Evolutionary conservation across 2,888 invertebrate species (phyloP), one percentile per base, ranked within the genome.

Genomic region (Ctenicera cuprea): DNA sequence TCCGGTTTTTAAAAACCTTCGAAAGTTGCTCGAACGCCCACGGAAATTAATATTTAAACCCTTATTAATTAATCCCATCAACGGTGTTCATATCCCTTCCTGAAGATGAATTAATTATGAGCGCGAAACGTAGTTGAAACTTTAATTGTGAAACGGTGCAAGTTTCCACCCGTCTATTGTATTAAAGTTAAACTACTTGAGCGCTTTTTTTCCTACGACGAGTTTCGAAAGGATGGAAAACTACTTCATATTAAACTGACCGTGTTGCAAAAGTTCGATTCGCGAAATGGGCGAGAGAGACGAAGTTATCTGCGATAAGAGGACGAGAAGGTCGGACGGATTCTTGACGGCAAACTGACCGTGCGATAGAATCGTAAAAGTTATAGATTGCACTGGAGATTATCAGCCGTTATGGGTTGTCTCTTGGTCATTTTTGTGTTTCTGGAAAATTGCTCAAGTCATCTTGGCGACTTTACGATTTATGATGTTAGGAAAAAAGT

Each of bases 341-440:
- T 71, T 71, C 78, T 79, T 71, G 76, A 77, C 70, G 52, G 71
- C 80, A 80, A 84, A 84, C 82, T 84, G 84, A 83, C 83, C 84
- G 83, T 84, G 82, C 80, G 84, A 85, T 85, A 83, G 81, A 83
- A 85, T 84, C 84, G 83, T 83, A 82, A 84, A 85, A 85, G 83
- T 86, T 86, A 86, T 86, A 83, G 85, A 86, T 85, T 83, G 84
- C 82, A 80, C 80, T 81, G 79, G 82, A 85, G 85, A 85, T 85
- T 85, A 85, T 85, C 84, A 83, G 83, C 83, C 82, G 84, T 85
- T 85, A 85, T 84, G 83, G 83, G 82, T 84, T 84, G 83, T 84
- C 83, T 83, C 80, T 81, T 84, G 83, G 85, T 85, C 83, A 82
- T 84, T 84, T 83, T 80, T 81, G 82, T 82, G 84, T 85, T 84